Conservation (phyloP, 2,888 invertebrate species). For the Halictus ligatus region DNA sequence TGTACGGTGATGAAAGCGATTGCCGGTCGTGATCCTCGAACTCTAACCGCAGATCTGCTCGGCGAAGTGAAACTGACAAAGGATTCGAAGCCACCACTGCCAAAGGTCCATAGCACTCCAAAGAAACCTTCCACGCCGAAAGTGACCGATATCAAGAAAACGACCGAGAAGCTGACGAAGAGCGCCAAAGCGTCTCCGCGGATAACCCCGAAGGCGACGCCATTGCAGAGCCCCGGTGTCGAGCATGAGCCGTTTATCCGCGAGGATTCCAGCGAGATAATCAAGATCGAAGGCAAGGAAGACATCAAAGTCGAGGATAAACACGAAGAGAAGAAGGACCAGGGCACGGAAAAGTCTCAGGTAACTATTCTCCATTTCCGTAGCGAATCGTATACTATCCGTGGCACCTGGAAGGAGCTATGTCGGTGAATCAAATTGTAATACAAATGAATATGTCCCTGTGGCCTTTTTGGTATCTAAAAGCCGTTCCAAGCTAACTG, state of each 20-base stretch:
- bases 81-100: constrained; percentile 88
- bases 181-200: constrained; percentile 84
- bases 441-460: too few relatives aligned
- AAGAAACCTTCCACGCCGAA: constrained; percentile 83
- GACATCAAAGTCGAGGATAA: constrained; percentile 73
- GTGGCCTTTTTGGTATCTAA: too few relatives aligned
- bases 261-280: constrained; percentile 77
- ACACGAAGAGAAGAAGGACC: constrained; percentile 78
- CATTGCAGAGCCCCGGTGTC: constrained; percentile 86
- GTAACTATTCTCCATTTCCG: constrained; percentile 31
- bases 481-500: background rate
- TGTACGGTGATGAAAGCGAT: background rate
- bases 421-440: background rate
- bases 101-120: constrained; percentile 85
- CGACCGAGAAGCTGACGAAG: constrained; percentile 78
- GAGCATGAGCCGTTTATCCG: constrained; percentile 82
- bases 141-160: constrained; percentile 73
- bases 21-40: background rate
- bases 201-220: constrained; percentile 85
- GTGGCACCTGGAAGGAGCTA: background rate
- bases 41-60: constrained; percentile 73
- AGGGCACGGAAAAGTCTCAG: constrained; percentile 78
- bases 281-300: constrained; percentile 75
- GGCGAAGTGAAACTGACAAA: constrained; percentile 84
- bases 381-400: background rate